Evolutionary conservation across 2,888 invertebrate species (phyloP).

Genomic region (Cyaniris semiargus): DNA sequence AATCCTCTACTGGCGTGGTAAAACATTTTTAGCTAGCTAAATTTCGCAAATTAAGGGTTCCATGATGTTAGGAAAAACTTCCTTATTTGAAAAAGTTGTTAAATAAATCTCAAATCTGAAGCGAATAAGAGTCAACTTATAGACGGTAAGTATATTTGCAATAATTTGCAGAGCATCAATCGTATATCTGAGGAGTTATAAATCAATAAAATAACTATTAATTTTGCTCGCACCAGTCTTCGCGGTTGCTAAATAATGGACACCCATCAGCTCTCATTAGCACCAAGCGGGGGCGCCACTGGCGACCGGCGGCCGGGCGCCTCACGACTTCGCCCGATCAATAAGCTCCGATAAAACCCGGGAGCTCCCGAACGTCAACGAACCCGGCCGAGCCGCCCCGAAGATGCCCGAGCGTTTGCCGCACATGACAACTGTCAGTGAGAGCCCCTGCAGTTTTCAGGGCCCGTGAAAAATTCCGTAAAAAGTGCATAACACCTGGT

Average conservation of each 20-base stretch:
- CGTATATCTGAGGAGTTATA: conserved; percentile 35
- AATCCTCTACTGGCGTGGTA: no score
- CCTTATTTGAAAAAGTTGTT: not conserved
- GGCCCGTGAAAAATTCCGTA: conserved; percentile 62
- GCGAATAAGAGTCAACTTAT: not conserved
- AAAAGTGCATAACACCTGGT: conserved; percentile 47
- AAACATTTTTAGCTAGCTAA: not conserved
- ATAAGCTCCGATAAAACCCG: conserved; percentile 53
- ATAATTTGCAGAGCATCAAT: not conserved
- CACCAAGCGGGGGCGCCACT: conserved; percentile 68
- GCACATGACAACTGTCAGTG: conserved; percentile 76
- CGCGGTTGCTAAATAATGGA: conserved; percentile 76
- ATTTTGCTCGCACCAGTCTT: conserved; percentile 69
- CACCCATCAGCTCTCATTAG: conserved; percentile 74
- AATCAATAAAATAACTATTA: conserved; percentile 77
- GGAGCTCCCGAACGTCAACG: conserved; percentile 49
- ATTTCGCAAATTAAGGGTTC: not conserved
- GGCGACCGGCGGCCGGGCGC: conserved; percentile 74
- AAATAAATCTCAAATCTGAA: not conserved
- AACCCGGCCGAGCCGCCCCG: conserved; percentile 42
- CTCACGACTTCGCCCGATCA: conserved; percentile 58
- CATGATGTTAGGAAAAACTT: not conserved
- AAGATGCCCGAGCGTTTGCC: conserved; percentile 46
- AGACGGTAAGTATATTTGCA: not conserved
- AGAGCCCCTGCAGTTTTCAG: conserved; percentile 70